phyloP scores from a whole-genome alignment of 2,888 invertebrate species.

The Noctua janthe region DNA sequence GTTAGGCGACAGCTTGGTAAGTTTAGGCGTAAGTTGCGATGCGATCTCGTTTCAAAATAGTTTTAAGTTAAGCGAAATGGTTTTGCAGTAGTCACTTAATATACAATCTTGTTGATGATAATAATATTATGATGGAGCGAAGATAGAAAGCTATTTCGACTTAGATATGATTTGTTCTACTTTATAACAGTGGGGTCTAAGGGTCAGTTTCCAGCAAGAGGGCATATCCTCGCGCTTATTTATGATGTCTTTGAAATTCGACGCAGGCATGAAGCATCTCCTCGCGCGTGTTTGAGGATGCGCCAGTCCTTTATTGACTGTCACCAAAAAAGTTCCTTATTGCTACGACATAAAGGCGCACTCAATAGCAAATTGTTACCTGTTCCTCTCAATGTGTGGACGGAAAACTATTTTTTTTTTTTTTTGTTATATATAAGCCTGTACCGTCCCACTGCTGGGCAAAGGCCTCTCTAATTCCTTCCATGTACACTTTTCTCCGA shows the following conservation, averaged over 20 bases:
- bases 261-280: background rate
- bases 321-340: background rate
- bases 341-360: background rate
- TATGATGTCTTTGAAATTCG: background rate
- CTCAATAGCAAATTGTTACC: background rate
- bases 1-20: slow-evolving; percentile 57
- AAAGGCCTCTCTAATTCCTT: too few species aligned
- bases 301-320: background rate
- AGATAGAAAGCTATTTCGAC: background rate
- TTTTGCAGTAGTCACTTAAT: slow-evolving; percentile 15
- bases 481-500: too few species aligned
- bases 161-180: background rate
- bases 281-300: background rate
- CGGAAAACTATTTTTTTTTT: background rate
- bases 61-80: slow-evolving; percentile 21
- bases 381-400: too few species aligned
- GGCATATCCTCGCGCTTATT: background rate
- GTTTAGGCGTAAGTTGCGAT: slow-evolving; percentile 27
- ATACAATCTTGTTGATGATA: slow-evolving; percentile 8
- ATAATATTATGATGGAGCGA: slow-evolving; percentile 12
- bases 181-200: background rate
- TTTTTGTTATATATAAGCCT: too few species aligned
- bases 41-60: slow-evolving; percentile 39
- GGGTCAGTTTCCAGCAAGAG: background rate
- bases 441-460: too few species aligned